Base-by-base conservation (phyloP, 2,797 vertebrate species). In the Notolepis coatsorum region DNA sequence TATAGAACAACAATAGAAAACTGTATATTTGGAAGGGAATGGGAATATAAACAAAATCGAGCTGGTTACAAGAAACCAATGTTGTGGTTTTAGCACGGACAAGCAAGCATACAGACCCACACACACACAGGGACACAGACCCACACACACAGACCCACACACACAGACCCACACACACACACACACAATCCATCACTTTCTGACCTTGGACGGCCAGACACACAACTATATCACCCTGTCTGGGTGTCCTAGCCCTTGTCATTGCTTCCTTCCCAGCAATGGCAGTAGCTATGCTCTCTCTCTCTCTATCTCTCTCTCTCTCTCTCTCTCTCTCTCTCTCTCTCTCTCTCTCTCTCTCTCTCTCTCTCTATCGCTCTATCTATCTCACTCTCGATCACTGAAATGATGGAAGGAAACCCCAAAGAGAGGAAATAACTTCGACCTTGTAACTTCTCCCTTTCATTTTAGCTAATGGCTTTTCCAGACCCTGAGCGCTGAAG, bases 391-490 rank as follows among this genome's bases (percentile, higher is more conserved):
- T 63, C 5, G 24, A 8, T 30, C 51, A 68, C 59, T 57, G 25
- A 61, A 72, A 75, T 73, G 71, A 88, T 86, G 72, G 77, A 84
- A 60, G 78, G 83, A 73, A 74, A 75, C 45, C 65, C 62, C 61
- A 70, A 61, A 39, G 39, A 77, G 70, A 75, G 82, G 83, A 86
- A 86, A 78, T 77, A 82, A 78, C 79, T 73, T 58, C 74, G 81
- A 75, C 86, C 79, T 85, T 77, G 84, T 83, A 71, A 81, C 73
- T 86, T 91, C n/a, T n/a, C 77, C 80, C 81, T 81, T 84, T 77
- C 65, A 77, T 77, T 82, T 66, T 46, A 59, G 61, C 72, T 86
- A 84, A 92, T 89, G 74, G 42, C 61, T 91, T 91, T 88, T 87
- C 87, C 89, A 91, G 86, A 79, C 81, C 60, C 76, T 27, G 20